Percentiles rank a stretch among this genome's conserved stretches.
Evolutionary conservation across 2,888 invertebrate genomes (phyloP).

Genomic region (Eupsilia transversa): DNA sequence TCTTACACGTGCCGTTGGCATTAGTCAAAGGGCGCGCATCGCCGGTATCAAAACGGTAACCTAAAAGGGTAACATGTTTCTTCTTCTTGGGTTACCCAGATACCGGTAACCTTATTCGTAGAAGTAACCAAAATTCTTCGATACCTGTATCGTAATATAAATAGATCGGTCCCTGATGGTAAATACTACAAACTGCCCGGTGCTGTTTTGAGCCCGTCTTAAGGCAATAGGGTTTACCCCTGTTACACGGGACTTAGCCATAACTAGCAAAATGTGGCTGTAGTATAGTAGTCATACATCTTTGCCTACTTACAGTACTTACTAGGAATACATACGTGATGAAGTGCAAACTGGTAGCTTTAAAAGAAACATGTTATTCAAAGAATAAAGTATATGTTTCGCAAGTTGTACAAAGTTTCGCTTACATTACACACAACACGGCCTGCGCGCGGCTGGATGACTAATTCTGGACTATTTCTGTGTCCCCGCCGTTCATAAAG

Average conservation of each 20-base stretch:
- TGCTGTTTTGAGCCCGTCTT: neutral
- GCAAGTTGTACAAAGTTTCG: slow-evolving; percentile 57
- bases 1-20: no score
- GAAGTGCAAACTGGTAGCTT: neutral
- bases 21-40: no score
- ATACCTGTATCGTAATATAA: no score
- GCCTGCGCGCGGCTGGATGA: slow-evolving; percentile 69
- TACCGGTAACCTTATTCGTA: no score
- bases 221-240: neutral
- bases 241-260: neutral
- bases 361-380: slow-evolving; percentile 11
- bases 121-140: no score
- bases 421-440: slow-evolving; percentile 40
- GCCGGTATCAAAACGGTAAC: no score
- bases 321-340: neutral
- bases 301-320: no score
- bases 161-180: no score
- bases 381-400: slow-evolving; percentile 42
- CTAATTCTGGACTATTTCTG: slow-evolving; percentile 81
- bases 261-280: no score
- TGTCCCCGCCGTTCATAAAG: slow-evolving; percentile 67
- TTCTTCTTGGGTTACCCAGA: no score
- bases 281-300: neutral
- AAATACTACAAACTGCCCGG: neutral
- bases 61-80: no score